Conservation (phyloP, 1,140 invertebrate genomes). For the Lasaia peninsularis region DNA sequence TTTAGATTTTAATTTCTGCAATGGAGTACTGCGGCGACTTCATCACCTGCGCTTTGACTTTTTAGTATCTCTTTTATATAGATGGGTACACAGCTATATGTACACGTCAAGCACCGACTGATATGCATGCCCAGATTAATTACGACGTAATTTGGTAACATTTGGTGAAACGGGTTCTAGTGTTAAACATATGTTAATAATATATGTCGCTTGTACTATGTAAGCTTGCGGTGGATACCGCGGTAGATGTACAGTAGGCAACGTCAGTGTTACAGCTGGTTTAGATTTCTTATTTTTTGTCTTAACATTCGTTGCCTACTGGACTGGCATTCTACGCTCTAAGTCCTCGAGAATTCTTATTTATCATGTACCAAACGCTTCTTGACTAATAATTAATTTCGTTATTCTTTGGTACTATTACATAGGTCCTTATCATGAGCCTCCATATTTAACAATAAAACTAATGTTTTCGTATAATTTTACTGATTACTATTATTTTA, state of each 20-base stretch:
- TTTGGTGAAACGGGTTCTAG: slow-evolving; percentile 39
- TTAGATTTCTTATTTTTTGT: neutral
- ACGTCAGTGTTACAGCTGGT: slow-evolving; percentile 12
- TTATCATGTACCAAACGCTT: slow-evolving; percentile 47
- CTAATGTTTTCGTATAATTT: no score
- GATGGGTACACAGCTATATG: slow-evolving; percentile 31
- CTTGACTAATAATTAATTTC: slow-evolving; percentile 23
- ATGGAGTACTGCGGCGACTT: neutral
- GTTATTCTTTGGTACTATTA: neutral
- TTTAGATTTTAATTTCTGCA: neutral
- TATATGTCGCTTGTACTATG: slow-evolving; percentile 48
- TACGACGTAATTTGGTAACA: slow-evolving; percentile 34
- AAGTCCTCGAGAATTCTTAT: slow-evolving; percentile 31
- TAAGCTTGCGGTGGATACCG: slow-evolving; percentile 39
- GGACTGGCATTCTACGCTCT: slow-evolving; percentile 37
- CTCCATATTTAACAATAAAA: no score
- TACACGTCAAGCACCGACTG: slow-evolving; percentile 38
- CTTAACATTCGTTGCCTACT: slow-evolving; percentile 16
- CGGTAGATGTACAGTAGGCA: slow-evolving; percentile 32
- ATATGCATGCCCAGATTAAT: slow-evolving; percentile 63
- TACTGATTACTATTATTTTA: no score
- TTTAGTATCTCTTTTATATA: slow-evolving; percentile 19
- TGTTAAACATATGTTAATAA: slow-evolving; percentile 41
- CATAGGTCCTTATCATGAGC: no score
- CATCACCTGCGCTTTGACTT: slow-evolving; percentile 16